These are phyloP conservation scores for Epicauta chinensis DNA, from an alignment of 1,140 invertebrate species.

Conservation along the genomic window DNA sequence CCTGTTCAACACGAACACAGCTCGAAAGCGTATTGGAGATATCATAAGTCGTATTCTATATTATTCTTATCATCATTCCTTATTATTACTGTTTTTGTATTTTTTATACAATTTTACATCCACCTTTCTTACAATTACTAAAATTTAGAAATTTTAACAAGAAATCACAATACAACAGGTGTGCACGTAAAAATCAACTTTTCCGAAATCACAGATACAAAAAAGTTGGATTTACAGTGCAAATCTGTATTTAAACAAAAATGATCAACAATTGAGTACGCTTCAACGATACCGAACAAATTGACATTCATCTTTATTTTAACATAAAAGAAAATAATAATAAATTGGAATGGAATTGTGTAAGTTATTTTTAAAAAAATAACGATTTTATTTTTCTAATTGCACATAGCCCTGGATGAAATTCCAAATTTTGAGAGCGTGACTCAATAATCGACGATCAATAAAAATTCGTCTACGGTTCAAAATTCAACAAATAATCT, in stretches of 20 bases:
- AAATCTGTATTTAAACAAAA: too few species aligned
- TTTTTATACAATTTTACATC: constrained; percentile 5
- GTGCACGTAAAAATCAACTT: too few species aligned
- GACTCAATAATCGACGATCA: too few species aligned
- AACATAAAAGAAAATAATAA: too few species aligned
- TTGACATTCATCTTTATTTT: too few species aligned
- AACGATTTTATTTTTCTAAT: background rate
- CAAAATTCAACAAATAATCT: constrained; percentile 65
- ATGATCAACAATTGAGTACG: too few species aligned
- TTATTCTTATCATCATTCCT: constrained; percentile 10
- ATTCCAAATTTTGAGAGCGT: too few species aligned
- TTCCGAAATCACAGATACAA: too few species aligned
- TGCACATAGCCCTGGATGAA: too few species aligned
- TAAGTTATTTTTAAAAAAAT: background rate
- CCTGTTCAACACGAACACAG: constrained; percentile 30
- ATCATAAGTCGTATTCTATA: constrained; percentile 17
- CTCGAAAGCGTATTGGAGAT: constrained; percentile 29
- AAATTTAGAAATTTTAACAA: constrained; percentile 18
- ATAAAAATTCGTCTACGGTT: constrained; percentile 47
- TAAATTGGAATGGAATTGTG: background rate
- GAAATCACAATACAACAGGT: constrained; percentile 10
- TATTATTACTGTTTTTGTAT: background rate
- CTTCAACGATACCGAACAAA: too few species aligned
- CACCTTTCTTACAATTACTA: constrained; percentile 9
- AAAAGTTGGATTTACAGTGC: too few species aligned